Base-by-base conservation (phyloP, 2,888 invertebrate species). In the Xestoiulus laeticollis region DNA sequence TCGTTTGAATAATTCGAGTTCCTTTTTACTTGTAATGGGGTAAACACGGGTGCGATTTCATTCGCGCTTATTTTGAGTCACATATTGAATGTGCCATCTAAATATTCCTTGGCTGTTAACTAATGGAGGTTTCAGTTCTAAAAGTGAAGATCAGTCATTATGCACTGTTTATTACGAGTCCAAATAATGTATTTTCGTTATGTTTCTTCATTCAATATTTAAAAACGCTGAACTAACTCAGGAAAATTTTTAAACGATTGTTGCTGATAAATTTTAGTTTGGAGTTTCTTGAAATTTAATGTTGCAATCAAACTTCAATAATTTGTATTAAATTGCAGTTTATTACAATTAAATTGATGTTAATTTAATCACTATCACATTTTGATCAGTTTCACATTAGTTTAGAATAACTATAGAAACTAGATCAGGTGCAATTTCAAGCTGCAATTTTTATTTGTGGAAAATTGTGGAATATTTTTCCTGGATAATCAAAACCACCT, bases 51-150 rank as follows among this genome's bases (percentile, higher is more conserved):
- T 14, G 30, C 30, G 14, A 78, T 78, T 78, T 78, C 30, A 78
- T 22, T 10, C 78, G 12, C 22, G 78, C 78, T 30, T 14, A 12
- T 30, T 78, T 78, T 78, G 68, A 30, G 78, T 78, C 78, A 30
- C 78, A 78, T 68, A 22, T 12, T 78, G 78, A 68, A 2, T 78
- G 78, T 78, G 78, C 78, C 78, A 48, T 48, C 16, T 48, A 48
- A 48, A 48, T 59, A 78, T 78, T 78, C 78, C 78, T 78, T 78
- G 78, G 30, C 30, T 22, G 30, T 78, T 78, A 22, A 78, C 78
- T 78, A 78, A 78, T 78, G 78, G 78, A 26, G 30, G 26, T 68
- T 30, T 78, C 78, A 78, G 59, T 26, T 78, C 30, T 26, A 30
- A 4, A 12, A 12, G 30, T 78, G 30, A 78, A 1, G 6, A 12